Base-by-base conservation (phyloP, 2,888 invertebrate species). In the Dryomyza anilis region DNA sequence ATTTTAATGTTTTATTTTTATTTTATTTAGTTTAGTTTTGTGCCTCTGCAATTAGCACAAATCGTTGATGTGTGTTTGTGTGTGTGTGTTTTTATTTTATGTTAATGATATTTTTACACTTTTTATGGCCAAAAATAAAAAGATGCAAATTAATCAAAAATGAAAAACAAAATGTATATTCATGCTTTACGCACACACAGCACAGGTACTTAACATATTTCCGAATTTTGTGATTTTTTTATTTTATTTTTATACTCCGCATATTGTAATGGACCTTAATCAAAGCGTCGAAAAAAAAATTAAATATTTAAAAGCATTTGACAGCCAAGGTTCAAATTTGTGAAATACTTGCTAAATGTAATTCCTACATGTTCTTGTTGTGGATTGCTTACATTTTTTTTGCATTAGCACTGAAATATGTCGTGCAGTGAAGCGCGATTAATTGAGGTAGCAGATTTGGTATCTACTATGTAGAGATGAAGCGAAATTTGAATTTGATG, bases 251-350 rank as follows among this genome's bases (percentile, higher is more conserved):
- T n/a, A 21, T 6, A 7, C 21, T 19, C 25, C 25, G 25, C 1
- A n/a, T n/a, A n/a, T n/a, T n/a, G n/a, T n/a, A n/a, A n/a, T n/a
- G 23, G 27, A 50, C 50, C 50, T 50, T 50, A 12, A 14, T 50
- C 50, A 23, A 25, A 50, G 50, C 50, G 27, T n/a, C n/a, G 23
- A 8, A 25, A 5, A n/a, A 25, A n/a, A 25, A 50, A 25, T 50
- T 50, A 50, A 27, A 50, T 50, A 50, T 50, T 50, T 25, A 50
- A 23, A n/a, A 50, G 50, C 23, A 25, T 23, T n/a, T n/a, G n/a
- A n/a, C n/a, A n/a, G n/a, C n/a, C n/a, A n/a, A n/a, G n/a, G n/a
- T n/a, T n/a, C n/a, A n/a, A n/a, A n/a, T n/a, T n/a, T n/a, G n/a
- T n/a, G n/a, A n/a, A n/a, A n/a, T n/a, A n/a, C n/a, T n/a, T n/a